Percentiles rank a stretch among this genome's conserved stretches.
Conservation (phyloP, 1,140 invertebrate species). For the Octopus bimaculoides region DNA sequence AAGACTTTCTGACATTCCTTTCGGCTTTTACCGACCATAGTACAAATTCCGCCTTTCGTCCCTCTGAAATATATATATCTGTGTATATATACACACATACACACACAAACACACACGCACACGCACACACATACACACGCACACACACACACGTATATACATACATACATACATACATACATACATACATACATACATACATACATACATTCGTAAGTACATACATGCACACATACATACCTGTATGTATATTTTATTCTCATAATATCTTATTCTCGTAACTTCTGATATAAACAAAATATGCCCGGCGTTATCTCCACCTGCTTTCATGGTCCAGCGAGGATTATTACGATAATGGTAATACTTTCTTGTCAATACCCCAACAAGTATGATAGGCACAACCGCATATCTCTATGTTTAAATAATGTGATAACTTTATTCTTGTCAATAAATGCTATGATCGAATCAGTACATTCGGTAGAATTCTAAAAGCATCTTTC, state of each 20-base stretch:
- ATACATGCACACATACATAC: not conserved
- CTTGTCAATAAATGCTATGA: too few relatives aligned
- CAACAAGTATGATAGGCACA: too few relatives aligned
- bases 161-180: not conserved
- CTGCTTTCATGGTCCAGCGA: too few relatives aligned
- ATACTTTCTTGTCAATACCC: too few relatives aligned
- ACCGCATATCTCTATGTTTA: too few relatives aligned
- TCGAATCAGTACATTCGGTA: too few relatives aligned
- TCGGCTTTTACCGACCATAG: too few relatives aligned
- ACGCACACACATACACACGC: not conserved
- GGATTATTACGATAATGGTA: too few relatives aligned
- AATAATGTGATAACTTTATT: too few relatives aligned
- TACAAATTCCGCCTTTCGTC: too few relatives aligned
- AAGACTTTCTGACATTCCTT: too few relatives aligned
- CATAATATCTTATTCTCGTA: not conserved
- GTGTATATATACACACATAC: not conserved
- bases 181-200: not conserved
- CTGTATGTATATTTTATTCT: not conserved
- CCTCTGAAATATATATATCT: not conserved
- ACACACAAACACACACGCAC: too few relatives aligned
- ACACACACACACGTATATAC: not conserved
- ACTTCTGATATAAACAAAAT: not conserved
- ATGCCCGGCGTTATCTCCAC: not conserved
- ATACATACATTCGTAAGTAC: not conserved
- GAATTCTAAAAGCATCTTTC: not conserved